These are phyloP conservation scores for Druceiella hillmani DNA, from an alignment of 2,888 invertebrate species.

Conservation along the genomic window DNA sequence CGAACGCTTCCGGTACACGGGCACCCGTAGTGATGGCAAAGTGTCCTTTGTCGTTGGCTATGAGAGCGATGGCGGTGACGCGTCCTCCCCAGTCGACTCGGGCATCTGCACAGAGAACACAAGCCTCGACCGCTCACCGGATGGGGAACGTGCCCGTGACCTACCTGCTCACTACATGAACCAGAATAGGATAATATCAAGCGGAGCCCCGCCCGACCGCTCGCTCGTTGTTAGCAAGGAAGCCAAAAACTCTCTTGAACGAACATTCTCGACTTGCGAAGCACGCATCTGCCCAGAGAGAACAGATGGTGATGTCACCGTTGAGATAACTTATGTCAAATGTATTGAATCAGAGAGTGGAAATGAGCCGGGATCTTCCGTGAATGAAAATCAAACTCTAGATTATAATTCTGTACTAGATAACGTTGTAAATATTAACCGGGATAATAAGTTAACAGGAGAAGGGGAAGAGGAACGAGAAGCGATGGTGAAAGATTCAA, in stretches of 20 bases:
- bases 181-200: conserved; percentile 39
- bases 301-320: conserved; percentile 30
- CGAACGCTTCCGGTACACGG: conserved; percentile 7
- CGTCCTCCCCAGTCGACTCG: conserved; percentile 51
- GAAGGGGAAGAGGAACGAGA: conserved; percentile 33
- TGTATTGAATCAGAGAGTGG: conserved; percentile 31
- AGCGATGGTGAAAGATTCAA: conserved; percentile 29
- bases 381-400: conserved; percentile 18
- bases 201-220: too few relatives aligned
- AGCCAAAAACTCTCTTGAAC: conserved; percentile 32
- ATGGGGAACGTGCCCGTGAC: conserved; percentile 36
- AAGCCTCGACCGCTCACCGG: conserved; percentile 60
- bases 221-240: conserved; percentile 27
- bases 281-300: conserved; percentile 4
- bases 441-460: conserved; percentile 30
- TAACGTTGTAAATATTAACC: conserved; percentile 27
- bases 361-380: conserved; percentile 41
- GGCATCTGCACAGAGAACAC: conserved; percentile 71
- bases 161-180: conserved; percentile 34
- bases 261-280: conserved; percentile 34
- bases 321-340: conserved; percentile 41
- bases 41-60: conserved; percentile 46
- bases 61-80: conserved; percentile 39
- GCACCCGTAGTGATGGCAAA: conserved; percentile 5
- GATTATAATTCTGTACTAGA: conserved; percentile 15